Evolutionary conservation across 2,113 vertebrate genomes (phyloP).

Genomic region (Equus quagga): DNA sequence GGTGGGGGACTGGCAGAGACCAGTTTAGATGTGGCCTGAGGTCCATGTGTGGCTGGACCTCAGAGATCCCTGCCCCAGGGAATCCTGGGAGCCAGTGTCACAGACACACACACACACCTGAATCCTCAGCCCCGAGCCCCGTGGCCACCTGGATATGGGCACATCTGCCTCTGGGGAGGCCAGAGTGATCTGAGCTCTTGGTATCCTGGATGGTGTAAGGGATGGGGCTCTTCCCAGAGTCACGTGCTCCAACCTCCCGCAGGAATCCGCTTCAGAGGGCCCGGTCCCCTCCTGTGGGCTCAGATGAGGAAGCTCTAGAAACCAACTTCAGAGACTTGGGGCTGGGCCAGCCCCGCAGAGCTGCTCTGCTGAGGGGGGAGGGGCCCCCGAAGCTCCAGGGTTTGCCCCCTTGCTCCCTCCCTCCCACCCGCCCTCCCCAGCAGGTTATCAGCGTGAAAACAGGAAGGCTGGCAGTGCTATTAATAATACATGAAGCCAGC

Average conservation of each 20-base stretch:
- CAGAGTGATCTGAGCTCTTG: neutral
- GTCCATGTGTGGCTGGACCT: neutral
- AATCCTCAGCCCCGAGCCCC: neutral
- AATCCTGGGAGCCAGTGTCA: neutral
- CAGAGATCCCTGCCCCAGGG: neutral
- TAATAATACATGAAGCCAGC: slow-evolving; percentile 90
- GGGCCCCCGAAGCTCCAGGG: slow-evolving; percentile 77
- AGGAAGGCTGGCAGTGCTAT: slow-evolving; percentile 88
- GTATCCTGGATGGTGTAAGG: neutral
- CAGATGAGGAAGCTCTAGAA: neutral
- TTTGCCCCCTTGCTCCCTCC: slow-evolving; percentile 88
- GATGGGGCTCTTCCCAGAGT: neutral
- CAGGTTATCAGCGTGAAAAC: slow-evolving; percentile 91
- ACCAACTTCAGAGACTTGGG: slow-evolving; percentile 75
- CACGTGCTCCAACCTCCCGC: neutral
- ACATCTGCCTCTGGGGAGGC: neutral
- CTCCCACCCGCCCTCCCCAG: slow-evolving; percentile 82
- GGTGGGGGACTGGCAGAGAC: neutral
- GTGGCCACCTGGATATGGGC: neutral
- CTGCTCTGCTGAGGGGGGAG: slow-evolving; percentile 57
- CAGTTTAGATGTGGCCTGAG: neutral
- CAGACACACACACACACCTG: neutral
- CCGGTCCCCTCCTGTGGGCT: neutral
- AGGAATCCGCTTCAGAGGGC: neutral
- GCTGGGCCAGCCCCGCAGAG: slow-evolving; percentile 57